Conservation (phyloP, 1,140 invertebrate genomes). For the Drepana arcuata region DNA sequence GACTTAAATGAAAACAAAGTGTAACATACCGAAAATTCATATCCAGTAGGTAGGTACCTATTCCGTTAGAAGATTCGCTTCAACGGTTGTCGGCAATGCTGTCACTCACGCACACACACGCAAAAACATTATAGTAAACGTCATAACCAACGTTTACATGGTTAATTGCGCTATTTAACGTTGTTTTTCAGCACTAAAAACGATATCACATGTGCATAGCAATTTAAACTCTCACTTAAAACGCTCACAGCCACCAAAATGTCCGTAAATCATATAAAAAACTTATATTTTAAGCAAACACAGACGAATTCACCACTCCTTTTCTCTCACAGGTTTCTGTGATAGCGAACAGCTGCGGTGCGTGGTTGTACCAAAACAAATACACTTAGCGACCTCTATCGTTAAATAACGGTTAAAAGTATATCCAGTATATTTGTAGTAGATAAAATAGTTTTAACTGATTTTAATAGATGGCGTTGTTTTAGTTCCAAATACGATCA, state of each 20-base stretch:
- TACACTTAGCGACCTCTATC: conserved; percentile 46
- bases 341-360: conserved; percentile 71
- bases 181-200: conserved; percentile 41
- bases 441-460: too few species aligned
- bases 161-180: conserved; percentile 51
- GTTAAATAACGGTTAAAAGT: too few species aligned
- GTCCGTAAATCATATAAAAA: conserved; percentile 57
- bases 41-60: conserved; percentile 34
- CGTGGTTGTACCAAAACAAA: conserved; percentile 68
- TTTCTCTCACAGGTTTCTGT: conserved; percentile 68
- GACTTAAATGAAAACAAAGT: conserved; percentile 45
- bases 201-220: conserved; percentile 38
- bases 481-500: too few species aligned
- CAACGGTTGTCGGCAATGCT: conserved; percentile 58
- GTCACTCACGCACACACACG: conserved; percentile 52
- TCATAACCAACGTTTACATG: conserved; percentile 62
- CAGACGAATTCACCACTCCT: conserved; percentile 68
- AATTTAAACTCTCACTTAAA: conserved; percentile 37
- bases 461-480: too few species aligned
- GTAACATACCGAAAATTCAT: conserved; percentile 55
- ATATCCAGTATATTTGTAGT: too few species aligned
- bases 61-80: conserved; percentile 65
- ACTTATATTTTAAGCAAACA: conserved; percentile 56
- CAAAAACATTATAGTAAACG: conserved; percentile 58
- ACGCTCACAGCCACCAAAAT: conserved; percentile 26